phyloP scores from a whole-genome alignment of 2,888 invertebrate genomes.

The Sinopyrophorus schimmeli region DNA sequence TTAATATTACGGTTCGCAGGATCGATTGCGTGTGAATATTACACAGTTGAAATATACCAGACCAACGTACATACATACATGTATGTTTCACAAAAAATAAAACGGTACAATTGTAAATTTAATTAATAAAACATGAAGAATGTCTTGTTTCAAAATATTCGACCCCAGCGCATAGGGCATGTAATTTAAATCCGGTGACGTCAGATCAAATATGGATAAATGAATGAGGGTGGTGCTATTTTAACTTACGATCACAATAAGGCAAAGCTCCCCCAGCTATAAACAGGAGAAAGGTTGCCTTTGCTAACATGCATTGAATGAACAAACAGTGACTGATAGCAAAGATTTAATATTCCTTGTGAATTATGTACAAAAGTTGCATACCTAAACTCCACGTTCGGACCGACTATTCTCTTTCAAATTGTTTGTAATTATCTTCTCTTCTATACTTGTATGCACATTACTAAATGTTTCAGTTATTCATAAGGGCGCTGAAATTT shows the following conservation, averaged over 20 bases:
- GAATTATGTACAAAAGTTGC: constrained; percentile 21
- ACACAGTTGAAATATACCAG: constrained; percentile 6
- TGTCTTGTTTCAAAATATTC: constrained; percentile 44
- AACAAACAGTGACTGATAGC: constrained; percentile 28
- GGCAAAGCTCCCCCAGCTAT: constrained; percentile 34
- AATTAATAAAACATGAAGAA: constrained; percentile 43
- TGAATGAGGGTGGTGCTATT: constrained; percentile 36
- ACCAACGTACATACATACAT: not conserved
- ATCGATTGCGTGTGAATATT: constrained; percentile 9
- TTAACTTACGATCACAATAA: constrained; percentile 40
- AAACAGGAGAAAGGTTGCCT: constrained; percentile 21
- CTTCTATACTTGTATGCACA: no score
- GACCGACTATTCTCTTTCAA: no score
- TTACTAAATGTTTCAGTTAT: no score
- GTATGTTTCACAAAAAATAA: not conserved
- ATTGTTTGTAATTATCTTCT: no score
- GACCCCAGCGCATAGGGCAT: constrained; percentile 40
- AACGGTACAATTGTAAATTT: constrained; percentile 13
- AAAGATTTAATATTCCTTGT: constrained; percentile 19
- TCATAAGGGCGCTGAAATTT: no score
- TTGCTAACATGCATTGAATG: constrained; percentile 20
- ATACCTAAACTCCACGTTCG: no score
- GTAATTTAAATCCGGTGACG: constrained; percentile 43
- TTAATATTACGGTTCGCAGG: constrained; percentile 10
- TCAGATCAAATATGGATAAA: constrained; percentile 38